These are phyloP conservation scores for Brotula barbata DNA, from an alignment of 2,797 vertebrate genomes.

Conservation along the genomic window DNA sequence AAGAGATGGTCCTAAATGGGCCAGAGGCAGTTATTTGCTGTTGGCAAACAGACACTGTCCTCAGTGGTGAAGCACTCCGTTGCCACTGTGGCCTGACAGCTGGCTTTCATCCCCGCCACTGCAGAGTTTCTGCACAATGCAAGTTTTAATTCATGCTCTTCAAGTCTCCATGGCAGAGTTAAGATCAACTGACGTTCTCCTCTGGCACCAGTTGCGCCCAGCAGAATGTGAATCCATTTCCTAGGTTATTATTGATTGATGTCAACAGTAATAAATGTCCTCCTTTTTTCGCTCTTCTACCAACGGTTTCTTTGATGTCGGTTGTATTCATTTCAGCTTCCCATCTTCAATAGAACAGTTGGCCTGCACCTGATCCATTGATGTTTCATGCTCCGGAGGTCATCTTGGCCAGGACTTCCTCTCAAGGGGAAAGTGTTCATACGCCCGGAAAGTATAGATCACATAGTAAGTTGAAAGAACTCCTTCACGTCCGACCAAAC, in stretches of 20 bases:
- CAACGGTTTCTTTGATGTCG: constrained; percentile 63
- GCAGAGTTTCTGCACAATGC: constrained; percentile 51
- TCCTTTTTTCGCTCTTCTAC: constrained; percentile 46
- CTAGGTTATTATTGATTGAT: constrained; percentile 61
- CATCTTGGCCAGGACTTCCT: constrained; percentile 48
- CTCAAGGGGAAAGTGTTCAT: constrained; percentile 53
- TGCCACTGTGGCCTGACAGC: constrained; percentile 61
- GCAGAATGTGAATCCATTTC: constrained; percentile 53
- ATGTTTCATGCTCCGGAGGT: constrained; percentile 62
- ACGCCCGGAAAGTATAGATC: constrained; percentile 58
- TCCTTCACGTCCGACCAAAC: not conserved
- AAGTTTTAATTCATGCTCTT: constrained; percentile 52
- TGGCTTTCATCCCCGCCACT: constrained; percentile 55
- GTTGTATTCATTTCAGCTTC: constrained; percentile 49
- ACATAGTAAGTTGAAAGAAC: constrained; percentile 52
- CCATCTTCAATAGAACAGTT: constrained; percentile 59
- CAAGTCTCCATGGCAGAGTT: constrained; percentile 26
- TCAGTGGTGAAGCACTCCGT: constrained; percentile 51
- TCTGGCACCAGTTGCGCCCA: constrained; percentile 40
- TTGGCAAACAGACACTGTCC: constrained; percentile 74
- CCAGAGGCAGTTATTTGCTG: constrained; percentile 76
- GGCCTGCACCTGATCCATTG: constrained; percentile 67
- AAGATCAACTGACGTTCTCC: constrained; percentile 29
- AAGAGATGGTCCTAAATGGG: constrained; percentile 66
- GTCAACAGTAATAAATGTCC: constrained; percentile 59